Evolutionary conservation across 1,140 invertebrate species (phyloP), one percentile per base, ranked within the genome.

Genomic region (Helicoverpa zea): DNA sequence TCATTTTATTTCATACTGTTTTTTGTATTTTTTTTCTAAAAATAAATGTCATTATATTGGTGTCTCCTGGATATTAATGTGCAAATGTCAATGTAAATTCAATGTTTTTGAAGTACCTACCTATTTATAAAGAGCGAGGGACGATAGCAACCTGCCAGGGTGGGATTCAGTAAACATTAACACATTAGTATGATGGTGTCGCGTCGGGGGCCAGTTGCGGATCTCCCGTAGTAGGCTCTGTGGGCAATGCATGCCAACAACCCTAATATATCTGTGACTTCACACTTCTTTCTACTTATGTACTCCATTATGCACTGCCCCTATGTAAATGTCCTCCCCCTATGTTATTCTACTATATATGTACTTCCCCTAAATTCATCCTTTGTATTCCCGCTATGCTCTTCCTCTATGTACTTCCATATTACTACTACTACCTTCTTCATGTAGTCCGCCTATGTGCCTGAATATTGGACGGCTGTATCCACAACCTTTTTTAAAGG

Each of bases 1-100:
- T 82, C 83, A 80, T 87, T 83, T 81, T 2, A 78, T 66, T 79
- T 70, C 18, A 79, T 79, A 70, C 35, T 70, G 23, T 79, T 64
- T 74, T 63, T 70, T 64, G n/a, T 70, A 79, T 58, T 68, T 63
- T 81, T 83, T 81, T 52, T 35, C 56, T 76, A 70, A 72, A 74
- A 74, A 58, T 80, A 23, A 52, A 52, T 79, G 63, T 70, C 18
- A 74, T 56, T 14, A 10, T 77, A 63, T 77, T 51, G 35, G 13
- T 77, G 58, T 47, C 14, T 63, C 4, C 29, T 16, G 16, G 9
- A 47, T 18, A 52, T 66, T 43, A 76, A 76, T 43, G 16, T 73
- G 13, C 49, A 29, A n/a, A 63, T 29, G 13, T 47, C 18, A 30
- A 43, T 18, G 54, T 61, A 59, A 47, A 75, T 47, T 75, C 35